Evolutionary conservation across 2,888 invertebrate genomes (phyloP), one percentile per base, ranked within the genome.

Genomic region (Ecdyonurus torrentis): DNA sequence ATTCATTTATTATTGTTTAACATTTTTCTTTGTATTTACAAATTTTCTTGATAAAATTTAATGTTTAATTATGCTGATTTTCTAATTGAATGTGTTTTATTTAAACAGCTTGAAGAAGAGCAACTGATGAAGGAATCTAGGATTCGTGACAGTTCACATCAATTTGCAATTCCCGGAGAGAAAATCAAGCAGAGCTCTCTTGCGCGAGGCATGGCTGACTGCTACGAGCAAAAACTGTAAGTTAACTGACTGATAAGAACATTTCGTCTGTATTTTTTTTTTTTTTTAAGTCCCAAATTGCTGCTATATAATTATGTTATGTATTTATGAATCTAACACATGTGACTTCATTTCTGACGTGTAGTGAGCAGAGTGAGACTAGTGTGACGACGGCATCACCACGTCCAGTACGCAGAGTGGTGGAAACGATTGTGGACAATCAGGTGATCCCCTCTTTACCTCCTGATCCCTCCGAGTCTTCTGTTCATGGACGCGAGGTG

Each of bases 401-500:
- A 25, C 55, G 58, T 18, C 18, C 52, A 22, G 15, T 64, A 1
- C 64, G 63, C 15, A 63, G 66, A 58, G 59, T 19, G n/a, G 55
- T 64, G 23, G 66, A 69, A 53, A 64, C 65, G 2, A 59, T 65
- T 18, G 63, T 68, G 22, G 67, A 67, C 50, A 66, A 66, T 1
- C 64, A 68, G 60, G 63, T 61, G n/a, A 66, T 67, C 19, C 65
- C 60, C 18, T 59, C 24, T 18, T 18, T 66, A 71, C 81, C 74
- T 65, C 85, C 87, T 15, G 87, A 85, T 65, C 89, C 90, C 15
- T 83, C 87, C 0, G 91, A 91, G 76, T 91, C 91, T 5, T 83
- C 85, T 0, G 86, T 93, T 18, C 92, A 93, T 72, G 93, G 91
- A 25, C 86, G 88, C 68, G 93, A 93, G 77, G 86, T 92, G 2